Conservation (phyloP, 1,140 invertebrate species). For the Penaeus vannamei region DNA sequence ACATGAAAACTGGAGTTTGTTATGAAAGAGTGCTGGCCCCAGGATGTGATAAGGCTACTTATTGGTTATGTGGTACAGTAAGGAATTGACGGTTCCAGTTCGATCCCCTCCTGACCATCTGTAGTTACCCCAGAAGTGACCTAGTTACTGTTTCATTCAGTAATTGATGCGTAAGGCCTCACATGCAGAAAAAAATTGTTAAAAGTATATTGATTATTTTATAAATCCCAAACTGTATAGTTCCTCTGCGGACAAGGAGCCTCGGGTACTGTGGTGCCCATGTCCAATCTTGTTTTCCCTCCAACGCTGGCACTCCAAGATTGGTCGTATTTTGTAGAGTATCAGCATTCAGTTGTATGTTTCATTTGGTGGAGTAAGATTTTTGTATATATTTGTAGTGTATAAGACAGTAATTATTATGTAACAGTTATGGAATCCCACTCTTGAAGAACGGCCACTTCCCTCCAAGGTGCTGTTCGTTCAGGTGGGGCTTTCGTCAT, state of each 20-base stretch:
- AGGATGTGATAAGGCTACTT: slow-evolving; percentile 48
- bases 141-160: slow-evolving; percentile 51
- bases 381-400: slow-evolving; percentile 67
- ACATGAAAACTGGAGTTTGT: not conserved
- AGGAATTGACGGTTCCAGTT: slow-evolving; percentile 32
- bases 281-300: slow-evolving; percentile 55
- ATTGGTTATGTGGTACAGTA: slow-evolving; percentile 29
- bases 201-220: slow-evolving; percentile 52
- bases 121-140: slow-evolving; percentile 51
- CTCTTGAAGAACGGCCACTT: slow-evolving; percentile 54
- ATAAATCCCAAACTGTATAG: slow-evolving; percentile 57
- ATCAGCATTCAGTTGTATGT: slow-evolving; percentile 66
- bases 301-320: slow-evolving; percentile 62
- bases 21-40: slow-evolving; percentile 44
- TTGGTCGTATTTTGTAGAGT: slow-evolving; percentile 64
- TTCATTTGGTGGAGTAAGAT: slow-evolving; percentile 63
- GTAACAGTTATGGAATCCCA: slow-evolving; percentile 64
- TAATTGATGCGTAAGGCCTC: slow-evolving; percentile 40
- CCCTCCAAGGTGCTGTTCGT: slow-evolving; percentile 48
- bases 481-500: slow-evolving; percentile 58
- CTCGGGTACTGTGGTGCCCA: slow-evolving; percentile 49
- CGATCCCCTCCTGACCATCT: slow-evolving; percentile 54
- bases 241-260: slow-evolving; percentile 60
- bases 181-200: slow-evolving; percentile 43
- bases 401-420: slow-evolving; percentile 66